Evolutionary conservation across 2,888 invertebrate species (phyloP), one percentile per base, ranked within the genome.

Genomic region (Meganola albula): DNA sequence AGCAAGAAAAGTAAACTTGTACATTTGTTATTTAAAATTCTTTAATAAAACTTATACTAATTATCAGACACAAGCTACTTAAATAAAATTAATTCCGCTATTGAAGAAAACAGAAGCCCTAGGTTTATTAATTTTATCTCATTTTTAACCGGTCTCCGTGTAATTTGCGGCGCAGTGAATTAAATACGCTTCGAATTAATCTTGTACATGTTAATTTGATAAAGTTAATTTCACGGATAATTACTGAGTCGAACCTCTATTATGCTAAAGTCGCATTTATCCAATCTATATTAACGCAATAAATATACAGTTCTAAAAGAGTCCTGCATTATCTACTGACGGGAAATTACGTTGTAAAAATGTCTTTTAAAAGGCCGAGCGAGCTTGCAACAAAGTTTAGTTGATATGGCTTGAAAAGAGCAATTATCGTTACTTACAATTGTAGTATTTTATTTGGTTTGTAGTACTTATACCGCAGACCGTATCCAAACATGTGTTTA

Each of bases 401-500:
- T 37, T 24, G 20, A 33, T 37, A 33, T 31, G 30, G 31, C 5
- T 18, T 27, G 27, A 42, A 37, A 34, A 34, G 24, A 22, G 43
- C 34, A 40, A 44, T 44, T 47, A 48, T 52, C 57, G 46, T 56
- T 47, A 50, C 42, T 49, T 44, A 48, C 36, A 36, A 2, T 20
- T 34, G 36, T 31, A 29, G 42, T 47, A 37, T 57, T 57, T 56
- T 56, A 53, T 53, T 45, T 37, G 32, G 23, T 33, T 35, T n/a
- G n/a, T n/a, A n/a, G 3, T 20, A 16, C 4, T 5, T 8, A 37
- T 49, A 48, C 44, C 41, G 44, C 27, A 42, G 42, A 47, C 50
- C 50, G 36, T 58, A 53, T 52, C 51, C 32, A 43, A 57, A 48
- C 47, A 48, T 34, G 41, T 58, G 53, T 64, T 62, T 58, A 59